Percentiles rank a stretch among this genome's conserved stretches.
phyloP scores from a whole-genome alignment of 2,888 invertebrate genomes.

The Muschampia plurimacula region DNA sequence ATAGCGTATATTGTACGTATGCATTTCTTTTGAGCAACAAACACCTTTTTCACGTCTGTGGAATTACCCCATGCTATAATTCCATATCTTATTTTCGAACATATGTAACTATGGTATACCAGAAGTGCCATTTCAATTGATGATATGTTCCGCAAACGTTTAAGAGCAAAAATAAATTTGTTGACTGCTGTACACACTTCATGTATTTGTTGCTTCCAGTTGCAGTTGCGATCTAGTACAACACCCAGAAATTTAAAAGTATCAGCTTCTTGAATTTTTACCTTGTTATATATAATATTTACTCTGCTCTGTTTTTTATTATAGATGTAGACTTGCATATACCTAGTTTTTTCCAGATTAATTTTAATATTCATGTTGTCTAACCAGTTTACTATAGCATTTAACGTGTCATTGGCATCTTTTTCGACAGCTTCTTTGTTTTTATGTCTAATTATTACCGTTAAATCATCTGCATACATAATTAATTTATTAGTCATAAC shows the following conservation, averaged over 20 bases:
- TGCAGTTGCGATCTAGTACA: neutral
- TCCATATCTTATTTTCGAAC: neutral
- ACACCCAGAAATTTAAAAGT: neutral
- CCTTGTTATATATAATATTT: neutral
- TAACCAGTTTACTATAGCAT: neutral
- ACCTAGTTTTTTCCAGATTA: neutral
- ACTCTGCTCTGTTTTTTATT: neutral
- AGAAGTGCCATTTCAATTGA: neutral
- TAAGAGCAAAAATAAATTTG: neutral
- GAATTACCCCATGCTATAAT: neutral
- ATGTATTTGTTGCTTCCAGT: neutral
- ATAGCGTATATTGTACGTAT: neutral
- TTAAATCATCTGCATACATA: neutral
- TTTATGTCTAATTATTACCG: neutral
- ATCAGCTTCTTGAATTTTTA: neutral
- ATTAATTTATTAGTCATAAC: neutral
- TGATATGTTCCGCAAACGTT: neutral
- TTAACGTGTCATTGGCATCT: neutral
- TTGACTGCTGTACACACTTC: neutral
- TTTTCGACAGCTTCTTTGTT: neutral
- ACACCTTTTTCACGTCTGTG: neutral
- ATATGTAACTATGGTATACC: neutral
- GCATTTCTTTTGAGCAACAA: neutral
- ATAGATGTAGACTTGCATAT: neutral
- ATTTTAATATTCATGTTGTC: neutral